Evolutionary conservation across 2,888 invertebrate genomes (phyloP).

Genomic region (Polylopha cassiicola): DNA sequence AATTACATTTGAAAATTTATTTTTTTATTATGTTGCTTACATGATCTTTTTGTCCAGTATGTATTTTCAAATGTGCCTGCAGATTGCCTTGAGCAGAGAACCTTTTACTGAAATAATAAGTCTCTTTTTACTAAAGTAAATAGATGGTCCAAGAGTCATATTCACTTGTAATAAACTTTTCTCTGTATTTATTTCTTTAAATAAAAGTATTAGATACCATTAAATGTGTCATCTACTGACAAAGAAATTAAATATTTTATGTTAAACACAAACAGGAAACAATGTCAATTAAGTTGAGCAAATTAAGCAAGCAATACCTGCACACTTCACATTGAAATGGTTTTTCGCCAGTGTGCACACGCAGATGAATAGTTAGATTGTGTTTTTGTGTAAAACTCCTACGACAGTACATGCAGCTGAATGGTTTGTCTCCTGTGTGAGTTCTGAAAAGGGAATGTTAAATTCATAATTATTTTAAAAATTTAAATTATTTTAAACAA

Average conservation of each 20-base stretch:
- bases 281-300: too few relatives aligned
- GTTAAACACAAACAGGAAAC: too few relatives aligned
- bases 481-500: not conserved
- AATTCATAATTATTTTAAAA: not conserved
- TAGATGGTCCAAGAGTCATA: too few relatives aligned
- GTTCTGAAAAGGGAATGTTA: constrained; percentile 50
- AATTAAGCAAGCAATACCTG: too few relatives aligned
- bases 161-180: too few relatives aligned
- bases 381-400: constrained; percentile 79
- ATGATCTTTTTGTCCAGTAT: constrained; percentile 78
- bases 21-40: constrained; percentile 39
- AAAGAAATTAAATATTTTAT: too few relatives aligned
- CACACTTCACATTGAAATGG: constrained; percentile 81
- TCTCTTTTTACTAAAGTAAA: too few relatives aligned
- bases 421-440: constrained; percentile 79
- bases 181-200: too few relatives aligned
- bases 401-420: constrained; percentile 74
- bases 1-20: too few relatives aligned
- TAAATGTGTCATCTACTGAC: too few relatives aligned
- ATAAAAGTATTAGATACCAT: too few relatives aligned
- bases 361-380: constrained; percentile 77
- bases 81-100: constrained; percentile 80
- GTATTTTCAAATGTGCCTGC: constrained; percentile 80
- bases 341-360: constrained; percentile 77
- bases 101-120: constrained; percentile 65